Base-by-base conservation (phyloP, 2,888 invertebrate genomes). In the Choreutis nemorana region DNA sequence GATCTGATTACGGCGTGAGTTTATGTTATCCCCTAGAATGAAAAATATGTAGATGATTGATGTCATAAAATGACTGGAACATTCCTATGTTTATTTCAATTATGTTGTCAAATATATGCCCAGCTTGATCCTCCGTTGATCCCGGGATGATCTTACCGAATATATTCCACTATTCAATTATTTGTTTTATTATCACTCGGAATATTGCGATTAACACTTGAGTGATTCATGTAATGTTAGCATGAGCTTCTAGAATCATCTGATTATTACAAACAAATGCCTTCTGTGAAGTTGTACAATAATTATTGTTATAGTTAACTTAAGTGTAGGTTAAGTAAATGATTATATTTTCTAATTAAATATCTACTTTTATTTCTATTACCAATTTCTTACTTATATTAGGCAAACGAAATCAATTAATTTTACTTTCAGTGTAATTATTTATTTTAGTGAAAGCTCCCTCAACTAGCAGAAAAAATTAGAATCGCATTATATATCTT, bases 201-300 rank as follows among this genome's bases (percentile, higher is more conserved):
- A n/a, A n/a, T n/a, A n/a, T n/a, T n/a, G n/a, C n/a, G n/a, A n/a
- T n/a, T n/a, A n/a, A n/a, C n/a, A n/a, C n/a, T n/a, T n/a, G n/a
- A n/a, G n/a, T n/a, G n/a, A 23, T 22, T 20, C 8, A 7, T 7
- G 9, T 12, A 24, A 25, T 6, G 8, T 9, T 21, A 14, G 29
- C 22, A 23, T 23, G 21, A 16, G 22, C 21, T n/a, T 23, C 27
- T 22, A 26, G 14, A 27, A 31, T 24, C 10, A n/a, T 27, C 14
- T 33, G 33, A 32, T 24, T 28, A 37, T 30, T 23, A n/a, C 40
- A 31, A 27, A 33, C 35, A 35, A 41, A 33, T 42, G 57, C 57
- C 58, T 58, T 58, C 50, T 53, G 44, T 50, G 55, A 55, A 54
- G 51, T 41, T 49, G 43, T 44, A 58, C 53, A 56, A 54, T 56